Base-by-base conservation (phyloP, 1,140 invertebrate species). In the Drosophila hydei region DNA sequence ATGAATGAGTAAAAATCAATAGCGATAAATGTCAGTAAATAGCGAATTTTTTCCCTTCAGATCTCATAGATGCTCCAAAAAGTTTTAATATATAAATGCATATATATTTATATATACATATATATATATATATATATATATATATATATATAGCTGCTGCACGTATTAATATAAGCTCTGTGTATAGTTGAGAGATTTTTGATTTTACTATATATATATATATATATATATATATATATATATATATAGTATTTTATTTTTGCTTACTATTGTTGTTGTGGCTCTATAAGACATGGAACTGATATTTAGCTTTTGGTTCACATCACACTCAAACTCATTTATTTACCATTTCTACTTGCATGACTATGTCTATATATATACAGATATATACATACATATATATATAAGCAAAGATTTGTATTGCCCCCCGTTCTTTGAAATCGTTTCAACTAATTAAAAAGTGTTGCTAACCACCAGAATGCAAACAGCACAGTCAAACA, bases 381-480 rank as follows among this genome's bases (percentile, higher is more conserved):
- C 30, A 50, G 16, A 48, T 14, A n/a, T 7, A 14, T 23, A 47
- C 4, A n/a, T 14, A 4, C n/a, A 19, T 16, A 11, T 19, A 43
- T 18, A n/a, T 38, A 1, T 38, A 18, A 9, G 18, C 23, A 30
- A 40, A n/a, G 18, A 33, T 33, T 33, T 33, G 30, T 33, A 33
- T 33, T 33, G 3, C 9, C 30, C 27, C 25, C 16, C 27, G 4
- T 71, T 68, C 73, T 77, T 80, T 65, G 70, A 80, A 80, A 87
- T 85, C 74, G 65, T 85, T 85, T 87, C 40, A 87, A 85, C 83
- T 85, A 85, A 85, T 85, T 85, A 81, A 87, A 85, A 87, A 52
- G 70, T 71, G 60, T 72, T 77, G 70, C 43, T 71, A 81, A 81
- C 77, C 81, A 77, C 77, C 61, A 70, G 67, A 73, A 69, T 62